A percentile compares a stretch with the other conserved stretches of the same genome.
These are phyloP conservation scores for Drosophila setosimentum DNA, from an alignment of 2,888 invertebrate species.

Conservation along the genomic window DNA sequence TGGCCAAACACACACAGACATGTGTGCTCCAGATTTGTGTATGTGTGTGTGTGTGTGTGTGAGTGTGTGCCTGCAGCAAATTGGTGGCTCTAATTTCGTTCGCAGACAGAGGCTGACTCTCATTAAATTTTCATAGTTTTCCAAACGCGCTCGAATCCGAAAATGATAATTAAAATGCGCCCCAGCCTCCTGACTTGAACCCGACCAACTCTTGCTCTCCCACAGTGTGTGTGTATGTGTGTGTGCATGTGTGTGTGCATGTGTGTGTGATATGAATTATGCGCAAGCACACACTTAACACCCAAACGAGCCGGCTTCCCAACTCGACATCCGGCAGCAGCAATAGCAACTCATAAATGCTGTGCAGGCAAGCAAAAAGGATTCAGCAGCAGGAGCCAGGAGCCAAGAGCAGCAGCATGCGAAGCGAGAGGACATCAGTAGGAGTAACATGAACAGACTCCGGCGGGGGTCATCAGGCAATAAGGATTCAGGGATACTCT, in stretches of 20 bases:
- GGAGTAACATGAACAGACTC: conserved; percentile 8
- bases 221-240: conserved; percentile 9
- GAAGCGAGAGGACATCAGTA: not conserved
- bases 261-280: conserved; percentile 67
- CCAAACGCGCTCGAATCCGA: conserved; percentile 62
- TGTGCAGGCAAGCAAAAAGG: conserved; percentile 58
- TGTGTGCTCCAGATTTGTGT: not conserved
- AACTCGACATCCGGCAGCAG: conserved; percentile 41
- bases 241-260: conserved; percentile 24
- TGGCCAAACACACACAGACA: conserved; percentile 2
- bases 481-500: conserved; percentile 29
- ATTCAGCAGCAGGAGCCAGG: conserved; percentile 38
- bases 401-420: conserved; percentile 11
- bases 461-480: conserved; percentile 13
- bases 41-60: conserved; percentile 16
- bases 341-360: conserved; percentile 68
- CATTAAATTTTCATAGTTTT: conserved; percentile 78
- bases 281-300: conserved; percentile 77
- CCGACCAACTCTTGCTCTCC: conserved; percentile 1
- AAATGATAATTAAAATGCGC: conserved; percentile 77
- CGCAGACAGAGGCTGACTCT: conserved; percentile 52
- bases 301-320: conserved; percentile 58
- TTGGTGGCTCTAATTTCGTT: conserved; percentile 71
- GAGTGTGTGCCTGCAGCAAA: conserved; percentile 47
- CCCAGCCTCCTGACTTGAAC: conserved; percentile 26